Evolutionary conservation across 1,140 invertebrate species (phyloP), one percentile per base, ranked within the genome.

Genomic region (Neodiprion pinetum): DNA sequence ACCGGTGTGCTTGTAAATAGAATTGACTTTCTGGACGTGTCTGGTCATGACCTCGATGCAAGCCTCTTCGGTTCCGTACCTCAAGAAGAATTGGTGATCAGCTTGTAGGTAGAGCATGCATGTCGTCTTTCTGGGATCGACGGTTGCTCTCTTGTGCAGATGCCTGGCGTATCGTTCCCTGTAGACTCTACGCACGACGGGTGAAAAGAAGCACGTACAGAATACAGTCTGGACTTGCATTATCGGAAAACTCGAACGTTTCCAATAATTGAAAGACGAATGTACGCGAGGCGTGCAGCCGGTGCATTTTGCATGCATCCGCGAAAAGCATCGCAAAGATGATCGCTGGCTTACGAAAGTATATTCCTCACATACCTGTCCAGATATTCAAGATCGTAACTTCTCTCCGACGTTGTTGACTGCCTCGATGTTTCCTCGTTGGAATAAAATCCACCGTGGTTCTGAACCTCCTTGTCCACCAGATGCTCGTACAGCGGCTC

Each of bases 41-140:
- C 96, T 90, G 0, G 96, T 97, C 92, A 98, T 97, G 40, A 97
- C 95, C 86, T 98, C 96, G 79, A 98, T 98, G 83, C 96, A 97
- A 0, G 96, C 95, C 85, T 98, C 96, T 83, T 98, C 96, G 12
- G 95, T 95, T 48, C 95, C 95, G 85, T 97, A 96, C 88, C 96
- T 94, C 82, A 97, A 92, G 86, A 94, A 98, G 88, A 98, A 98
- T 83, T 97, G 93, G 90, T 98, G 96, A 90, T 98, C 97, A 2
- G 97, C 97, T 89, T 98, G 96, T 77, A 98, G 89, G 87, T 98
- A 98, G 14, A 98, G 88, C 93, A 97, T 96, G 84, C 96, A 97
- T 0, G 94, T 95, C 1, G 93, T 95, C 84, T 95, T 95, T 48
- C 89, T 87, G 0, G 94, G 94, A 88, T 96, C 95, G 14, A 96